These are phyloP conservation scores for Helleia helle DNA, from an alignment of 2,888 invertebrate species.

Conservation along the genomic window DNA sequence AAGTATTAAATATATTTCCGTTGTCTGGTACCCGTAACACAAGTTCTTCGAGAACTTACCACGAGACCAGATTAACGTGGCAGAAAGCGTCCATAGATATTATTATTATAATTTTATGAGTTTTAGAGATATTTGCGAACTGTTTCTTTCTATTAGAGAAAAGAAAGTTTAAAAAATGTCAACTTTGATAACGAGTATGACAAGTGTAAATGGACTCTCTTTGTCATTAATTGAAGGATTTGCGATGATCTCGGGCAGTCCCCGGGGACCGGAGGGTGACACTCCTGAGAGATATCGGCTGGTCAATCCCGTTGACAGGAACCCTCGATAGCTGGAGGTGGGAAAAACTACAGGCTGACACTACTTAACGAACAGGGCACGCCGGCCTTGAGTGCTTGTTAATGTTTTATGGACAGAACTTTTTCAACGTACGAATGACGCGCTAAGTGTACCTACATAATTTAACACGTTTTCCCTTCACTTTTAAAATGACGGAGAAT, in stretches of 20 bases:
- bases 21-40: no score
- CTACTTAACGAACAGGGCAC: slow-evolving; percentile 68
- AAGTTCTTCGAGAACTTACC: no score
- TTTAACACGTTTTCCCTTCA: slow-evolving; percentile 57
- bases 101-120: no score
- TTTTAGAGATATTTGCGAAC: no score
- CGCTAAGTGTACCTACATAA: slow-evolving; percentile 69
- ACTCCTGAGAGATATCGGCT: slow-evolving; percentile 66
- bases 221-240: slow-evolving; percentile 70
- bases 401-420: slow-evolving; percentile 73
- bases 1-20: no score
- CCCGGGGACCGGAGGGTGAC: slow-evolving; percentile 41
- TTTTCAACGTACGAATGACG: slow-evolving; percentile 69
- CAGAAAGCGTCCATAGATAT: no score
- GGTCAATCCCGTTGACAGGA: slow-evolving; percentile 69
- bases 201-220: slow-evolving; percentile 63
- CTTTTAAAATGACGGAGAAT: not conserved
- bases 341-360: slow-evolving; percentile 71
- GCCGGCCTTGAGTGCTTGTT: slow-evolving; percentile 72
- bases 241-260: slow-evolving; percentile 62
- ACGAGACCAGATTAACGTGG: no score
- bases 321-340: slow-evolving; percentile 63
- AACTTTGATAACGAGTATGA: slow-evolving; percentile 56
- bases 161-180: no score
- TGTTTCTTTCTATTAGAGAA: slow-evolving; percentile 31